A percentile compares a stretch with the other conserved stretches of the same genome.
These are phyloP conservation scores for Philereme transversata DNA, from an alignment of 2,888 invertebrate genomes.

Conservation along the genomic window DNA sequence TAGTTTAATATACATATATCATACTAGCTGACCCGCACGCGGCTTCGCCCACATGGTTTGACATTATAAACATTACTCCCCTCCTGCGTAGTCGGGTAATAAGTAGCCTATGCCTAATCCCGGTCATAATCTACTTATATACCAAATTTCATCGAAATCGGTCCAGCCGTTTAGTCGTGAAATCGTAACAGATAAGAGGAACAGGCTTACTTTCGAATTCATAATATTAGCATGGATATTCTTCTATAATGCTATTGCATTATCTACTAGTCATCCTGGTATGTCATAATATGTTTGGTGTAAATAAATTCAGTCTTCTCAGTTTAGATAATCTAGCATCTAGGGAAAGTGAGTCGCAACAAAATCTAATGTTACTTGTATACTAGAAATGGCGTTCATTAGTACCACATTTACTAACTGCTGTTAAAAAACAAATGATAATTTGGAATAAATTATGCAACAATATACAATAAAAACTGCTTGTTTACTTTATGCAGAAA, in stretches of 20 bases:
- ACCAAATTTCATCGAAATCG: neutral
- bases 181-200: neutral
- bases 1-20: too few species aligned
- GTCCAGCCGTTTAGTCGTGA: neutral
- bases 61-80: too few species aligned
- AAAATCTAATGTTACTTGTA: slow-evolving; percentile 32
- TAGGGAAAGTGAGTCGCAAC: slow-evolving; percentile 43
- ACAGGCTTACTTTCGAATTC: neutral
- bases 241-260: neutral
- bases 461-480: neutral
- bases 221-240: neutral
- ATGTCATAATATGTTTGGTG: neutral
- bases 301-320: slow-evolving; percentile 26
- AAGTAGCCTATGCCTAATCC: too few species aligned
- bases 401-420: slow-evolving; percentile 16
- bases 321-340: slow-evolving; percentile 31
- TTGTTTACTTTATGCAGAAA: too few species aligned
- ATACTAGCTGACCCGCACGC: too few species aligned
- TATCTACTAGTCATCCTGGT: too few species aligned
- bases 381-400: slow-evolving; percentile 29
- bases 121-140: neutral
- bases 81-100: too few species aligned
- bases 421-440: slow-evolving; percentile 24
- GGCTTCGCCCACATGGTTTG: too few species aligned
- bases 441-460: slow-evolving; percentile 25